phyloP scores from a whole-genome alignment of 2,113 vertebrate species.

The Pardalotus punctatus region DNA sequence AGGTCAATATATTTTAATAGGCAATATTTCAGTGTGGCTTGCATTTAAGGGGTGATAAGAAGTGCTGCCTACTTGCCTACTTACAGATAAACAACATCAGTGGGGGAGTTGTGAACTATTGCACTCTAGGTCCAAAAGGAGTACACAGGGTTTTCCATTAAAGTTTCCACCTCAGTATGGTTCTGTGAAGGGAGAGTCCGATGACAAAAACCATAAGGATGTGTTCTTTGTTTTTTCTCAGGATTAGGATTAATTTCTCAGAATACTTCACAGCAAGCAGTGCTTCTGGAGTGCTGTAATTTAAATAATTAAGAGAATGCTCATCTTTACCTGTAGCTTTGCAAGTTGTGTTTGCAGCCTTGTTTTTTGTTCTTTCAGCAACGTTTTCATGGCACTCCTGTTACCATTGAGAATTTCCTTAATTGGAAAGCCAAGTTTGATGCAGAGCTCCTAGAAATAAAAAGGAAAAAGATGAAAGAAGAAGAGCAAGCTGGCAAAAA shows the following conservation, averaged over 20 bases:
- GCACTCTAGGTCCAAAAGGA: not conserved
- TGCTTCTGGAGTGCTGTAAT: not conserved
- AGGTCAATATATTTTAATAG: not conserved
- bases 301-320: not conserved
- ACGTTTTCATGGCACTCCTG: slow-evolving; percentile 94
- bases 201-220: not conserved
- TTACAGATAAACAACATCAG: not conserved
- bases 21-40: not conserved
- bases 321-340: not conserved
- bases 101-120: not conserved
- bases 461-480: slow-evolving; percentile 90
- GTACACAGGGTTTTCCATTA: rapidly evolving
- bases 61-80: not conserved
- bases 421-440: slow-evolving; percentile 94
- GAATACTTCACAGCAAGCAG: not conserved
- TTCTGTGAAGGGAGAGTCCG: not conserved
- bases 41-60: not conserved
- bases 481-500: slow-evolving; percentile 89
- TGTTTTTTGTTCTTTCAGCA: slow-evolving; percentile 63
- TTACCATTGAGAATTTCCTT: slow-evolving; percentile 96
- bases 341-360: not conserved
- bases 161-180: not conserved
- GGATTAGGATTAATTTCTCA: not conserved
- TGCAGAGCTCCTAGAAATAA: slow-evolving; percentile 85
- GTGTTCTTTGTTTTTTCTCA: not conserved